Evolutionary conservation across 2,113 vertebrate species (phyloP).

Genomic region (Euleptes europaea): DNA sequence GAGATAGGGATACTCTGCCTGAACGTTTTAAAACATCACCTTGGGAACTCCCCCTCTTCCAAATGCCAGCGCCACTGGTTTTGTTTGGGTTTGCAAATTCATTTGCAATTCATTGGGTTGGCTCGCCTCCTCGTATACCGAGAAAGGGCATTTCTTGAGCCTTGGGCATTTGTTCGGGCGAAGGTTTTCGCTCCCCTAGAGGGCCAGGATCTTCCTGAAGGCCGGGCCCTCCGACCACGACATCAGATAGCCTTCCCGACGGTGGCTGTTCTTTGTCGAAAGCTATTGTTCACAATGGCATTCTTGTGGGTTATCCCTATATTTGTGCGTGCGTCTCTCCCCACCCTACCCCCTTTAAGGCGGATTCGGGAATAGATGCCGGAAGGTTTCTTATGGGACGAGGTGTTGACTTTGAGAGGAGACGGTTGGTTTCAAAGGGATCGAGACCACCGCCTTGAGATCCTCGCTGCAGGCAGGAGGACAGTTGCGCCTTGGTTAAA

Average conservation of each 20-base stretch:
- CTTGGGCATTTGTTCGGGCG: slow-evolving; percentile 47
- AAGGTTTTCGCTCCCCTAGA: slow-evolving; percentile 48
- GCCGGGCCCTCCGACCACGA: background rate
- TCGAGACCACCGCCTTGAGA: background rate
- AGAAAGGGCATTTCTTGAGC: slow-evolving; percentile 44
- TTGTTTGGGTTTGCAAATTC: background rate
- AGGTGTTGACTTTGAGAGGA: background rate
- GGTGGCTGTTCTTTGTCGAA: slow-evolving; percentile 52
- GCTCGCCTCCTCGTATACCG: background rate
- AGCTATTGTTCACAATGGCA: slow-evolving; percentile 60
- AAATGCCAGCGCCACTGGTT: too few species aligned
- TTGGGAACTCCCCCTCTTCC: background rate
- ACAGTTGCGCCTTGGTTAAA: background rate
- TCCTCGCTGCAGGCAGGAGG: background rate
- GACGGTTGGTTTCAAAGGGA: background rate
- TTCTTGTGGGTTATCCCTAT: slow-evolving; percentile 62
- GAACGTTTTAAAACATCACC: slow-evolving; percentile 27
- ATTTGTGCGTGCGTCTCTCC: background rate
- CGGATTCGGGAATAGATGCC: background rate
- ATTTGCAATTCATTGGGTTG: background rate
- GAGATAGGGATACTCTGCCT: slow-evolving; percentile 24
- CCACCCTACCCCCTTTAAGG: background rate
- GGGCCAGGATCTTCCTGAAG: slow-evolving; percentile 1
- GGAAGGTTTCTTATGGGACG: background rate
- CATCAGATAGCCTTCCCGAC: slow-evolving; percentile 14